These are phyloP conservation scores for Spisula solida DNA, from an alignment of 2,888 invertebrate species.

Conservation along the genomic window DNA sequence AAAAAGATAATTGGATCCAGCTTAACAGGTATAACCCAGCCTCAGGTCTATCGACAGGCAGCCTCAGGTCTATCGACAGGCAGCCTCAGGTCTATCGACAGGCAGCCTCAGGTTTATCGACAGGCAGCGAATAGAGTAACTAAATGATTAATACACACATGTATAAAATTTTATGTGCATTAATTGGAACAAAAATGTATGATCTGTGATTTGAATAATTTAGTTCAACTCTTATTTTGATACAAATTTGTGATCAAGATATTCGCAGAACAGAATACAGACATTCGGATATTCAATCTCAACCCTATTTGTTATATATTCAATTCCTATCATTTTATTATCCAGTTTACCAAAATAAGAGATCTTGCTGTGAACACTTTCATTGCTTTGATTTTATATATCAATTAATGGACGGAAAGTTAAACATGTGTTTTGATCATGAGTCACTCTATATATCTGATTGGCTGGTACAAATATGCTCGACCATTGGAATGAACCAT, in stretches of 20 bases:
- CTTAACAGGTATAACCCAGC: constrained; percentile 85
- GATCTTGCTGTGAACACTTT: too few species aligned
- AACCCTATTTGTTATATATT: too few species aligned
- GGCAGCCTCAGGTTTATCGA: neutral
- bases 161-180: neutral
- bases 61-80: neutral
- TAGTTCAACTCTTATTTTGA: too few species aligned
- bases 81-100: neutral
- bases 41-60: neutral
- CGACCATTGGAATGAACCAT: constrained; percentile 53
- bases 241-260: too few species aligned
- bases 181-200: neutral
- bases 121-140: neutral
- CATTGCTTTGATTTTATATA: too few species aligned
- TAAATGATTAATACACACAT: neutral
- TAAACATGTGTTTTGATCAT: neutral
- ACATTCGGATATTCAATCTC: too few species aligned
- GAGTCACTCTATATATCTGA: neutral
- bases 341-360: too few species aligned
- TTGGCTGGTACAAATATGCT: neutral
- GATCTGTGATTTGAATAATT: too few species aligned
- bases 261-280: too few species aligned
- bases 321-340: neutral
- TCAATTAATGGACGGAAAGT: neutral
- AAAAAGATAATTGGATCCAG: constrained; percentile 87